Evolutionary conservation across 1,140 invertebrate genomes (phyloP).

Genomic region (Pseudoatta argentina): DNA sequence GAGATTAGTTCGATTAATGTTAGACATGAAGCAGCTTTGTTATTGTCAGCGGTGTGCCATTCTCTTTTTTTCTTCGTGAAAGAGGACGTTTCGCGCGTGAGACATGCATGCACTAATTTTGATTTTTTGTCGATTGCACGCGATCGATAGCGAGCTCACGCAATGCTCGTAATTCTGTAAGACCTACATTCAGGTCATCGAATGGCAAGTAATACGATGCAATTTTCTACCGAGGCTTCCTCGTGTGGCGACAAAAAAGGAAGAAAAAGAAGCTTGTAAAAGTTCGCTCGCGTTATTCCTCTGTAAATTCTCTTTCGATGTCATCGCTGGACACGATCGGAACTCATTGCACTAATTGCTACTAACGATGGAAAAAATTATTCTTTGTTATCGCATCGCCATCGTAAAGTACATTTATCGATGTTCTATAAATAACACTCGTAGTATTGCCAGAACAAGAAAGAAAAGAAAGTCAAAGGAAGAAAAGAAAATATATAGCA

Average conservation of each 20-base stretch:
- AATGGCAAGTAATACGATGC: conserved; percentile 57
- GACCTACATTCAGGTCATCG: conserved; percentile 67
- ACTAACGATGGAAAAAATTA: conserved; percentile 29
- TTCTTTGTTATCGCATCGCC: conserved; percentile 32
- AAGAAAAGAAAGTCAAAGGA: neutral
- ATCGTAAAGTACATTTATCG: neutral
- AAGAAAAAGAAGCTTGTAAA: neutral
- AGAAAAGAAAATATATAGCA: neutral
- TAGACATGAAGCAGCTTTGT: conserved; percentile 20
- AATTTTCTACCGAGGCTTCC: conserved; percentile 53
- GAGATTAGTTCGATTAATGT: neutral
- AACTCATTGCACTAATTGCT: conserved; percentile 40
- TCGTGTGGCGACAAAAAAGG: neutral
- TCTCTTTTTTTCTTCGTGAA: neutral
- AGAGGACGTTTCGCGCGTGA: conserved; percentile 40
- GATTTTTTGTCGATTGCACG: conserved; percentile 63
- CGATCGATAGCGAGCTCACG: conserved; percentile 58
- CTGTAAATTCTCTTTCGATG: conserved; percentile 10
- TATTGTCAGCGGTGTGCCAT: neutral
- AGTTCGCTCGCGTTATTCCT: neutral
- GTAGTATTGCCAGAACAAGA: neutral
- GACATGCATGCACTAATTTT: conserved; percentile 66
- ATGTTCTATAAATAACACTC: conserved; percentile 27
- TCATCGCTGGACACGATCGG: neutral
- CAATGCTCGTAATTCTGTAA: conserved; percentile 47